Percentiles rank a stretch among this genome's conserved stretches.
phyloP scores from a whole-genome alignment of 2,888 invertebrate genomes.

The Tanaodytes sp. region DNA sequence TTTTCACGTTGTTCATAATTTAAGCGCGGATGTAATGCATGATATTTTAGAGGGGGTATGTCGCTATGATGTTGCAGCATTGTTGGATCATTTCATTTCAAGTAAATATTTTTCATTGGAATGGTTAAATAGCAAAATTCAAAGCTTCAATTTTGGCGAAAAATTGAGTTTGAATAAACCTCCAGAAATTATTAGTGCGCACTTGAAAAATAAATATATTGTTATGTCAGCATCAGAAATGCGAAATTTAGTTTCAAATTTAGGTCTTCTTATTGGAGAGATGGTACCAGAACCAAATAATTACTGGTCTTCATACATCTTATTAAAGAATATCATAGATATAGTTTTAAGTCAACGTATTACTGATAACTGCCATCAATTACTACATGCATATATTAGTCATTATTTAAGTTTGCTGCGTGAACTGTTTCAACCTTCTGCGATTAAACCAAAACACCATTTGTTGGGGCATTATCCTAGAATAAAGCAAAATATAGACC shows the following conservation, averaged over 20 bases:
- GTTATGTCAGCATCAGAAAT: conserved; percentile 35
- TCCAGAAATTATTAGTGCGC: conserved; percentile 11
- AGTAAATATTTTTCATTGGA: conserved; percentile 22
- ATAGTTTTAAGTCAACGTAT: background rate
- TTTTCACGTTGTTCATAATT: background rate
- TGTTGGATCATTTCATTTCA: background rate
- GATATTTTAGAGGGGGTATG: background rate
- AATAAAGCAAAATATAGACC: conserved; percentile 33
- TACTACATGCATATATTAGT: conserved; percentile 1
- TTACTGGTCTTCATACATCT: conserved; percentile 7
- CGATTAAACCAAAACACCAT: conserved; percentile 50
- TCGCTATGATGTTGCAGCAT: background rate
- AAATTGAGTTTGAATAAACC: conserved; percentile 26
- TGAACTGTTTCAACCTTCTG: conserved; percentile 11
- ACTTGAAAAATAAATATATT: conserved; percentile 26
- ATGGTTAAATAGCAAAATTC: conserved; percentile 19
- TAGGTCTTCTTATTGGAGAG: conserved; percentile 28
- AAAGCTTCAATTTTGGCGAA: conserved; percentile 32
- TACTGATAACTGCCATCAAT: background rate
- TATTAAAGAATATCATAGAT: conserved; percentile 1
- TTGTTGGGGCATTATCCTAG: conserved; percentile 45
- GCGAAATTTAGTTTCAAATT: conserved; percentile 8
- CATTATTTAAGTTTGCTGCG: conserved; percentile 3
- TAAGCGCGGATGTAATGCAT: background rate
- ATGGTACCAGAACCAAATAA: conserved; percentile 11